Base-by-base conservation (phyloP, 1,140 invertebrate species). In the Popillia japonica region DNA sequence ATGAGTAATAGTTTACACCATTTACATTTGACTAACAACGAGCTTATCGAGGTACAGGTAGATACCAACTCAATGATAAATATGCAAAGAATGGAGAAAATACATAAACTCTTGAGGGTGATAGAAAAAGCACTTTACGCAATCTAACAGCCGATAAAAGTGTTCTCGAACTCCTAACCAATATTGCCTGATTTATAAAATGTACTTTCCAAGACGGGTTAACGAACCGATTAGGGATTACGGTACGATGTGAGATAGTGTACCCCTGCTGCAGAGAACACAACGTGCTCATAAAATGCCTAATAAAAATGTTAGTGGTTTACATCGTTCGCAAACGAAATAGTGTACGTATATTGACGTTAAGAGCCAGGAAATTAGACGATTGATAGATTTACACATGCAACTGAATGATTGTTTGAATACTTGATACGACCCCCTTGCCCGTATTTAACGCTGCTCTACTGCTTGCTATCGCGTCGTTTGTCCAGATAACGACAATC, bases 231-330 rank as follows among this genome's bases (percentile, higher is more conserved):
- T 64, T 22, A 22, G 22, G 23, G 61, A 17, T 6, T 8, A 64
- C 23, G 23, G 20, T 22, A 6, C 23, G 61, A 64, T 27, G 61
- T 3, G 44, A 48, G 11, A 4, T n/a, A n/a, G n/a, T n/a, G n/a
- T n/a, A n/a, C n/a, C n/a, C n/a, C n/a, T 14, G 41, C 8, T 64
- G 17, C 7, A 23, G 9, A 27, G 3, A 20, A 22, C 23, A 17
- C 6, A 9, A 64, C 17, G 22, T 17, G 17, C 61, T 23, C 61
- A 27, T 27, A 64, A 48, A 48, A 48, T 10, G 20, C 61, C 20
- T 27, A 64, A 64, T 64, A 64, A 64, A 64, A 64, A 11, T 20
- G 61, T 64, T 64, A 64, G 61, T 17, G 61, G 61, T 64, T 64
- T 27, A 64, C 23, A 11, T 64, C 61, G 61, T 61, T 61, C 59